Conservation (phyloP, 2,888 invertebrate species). For the Branchinecta sandiegonensis region DNA sequence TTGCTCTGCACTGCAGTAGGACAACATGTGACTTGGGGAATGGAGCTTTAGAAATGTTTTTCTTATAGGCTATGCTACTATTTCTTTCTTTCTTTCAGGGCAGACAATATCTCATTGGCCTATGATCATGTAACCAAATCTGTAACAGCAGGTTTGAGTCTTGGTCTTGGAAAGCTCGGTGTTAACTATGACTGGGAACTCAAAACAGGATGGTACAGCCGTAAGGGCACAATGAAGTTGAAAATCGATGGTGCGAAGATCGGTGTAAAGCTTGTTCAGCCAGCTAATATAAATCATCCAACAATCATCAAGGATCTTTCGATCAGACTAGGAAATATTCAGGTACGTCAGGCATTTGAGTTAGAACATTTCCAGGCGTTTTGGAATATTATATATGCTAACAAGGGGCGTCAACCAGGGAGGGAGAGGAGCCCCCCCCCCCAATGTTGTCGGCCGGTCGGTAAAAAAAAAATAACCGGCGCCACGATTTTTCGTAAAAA, state of each 20-base stretch:
- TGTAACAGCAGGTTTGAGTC: background rate
- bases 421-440: too few relatives aligned
- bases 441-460: too few relatives aligned
- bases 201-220: slow-evolving; percentile 38
- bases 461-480: background rate
- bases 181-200: slow-evolving; percentile 68
- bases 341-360: slow-evolving; percentile 19
- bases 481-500: background rate
- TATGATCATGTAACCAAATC: slow-evolving; percentile 21
- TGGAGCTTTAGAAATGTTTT: too few relatives aligned
- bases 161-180: slow-evolving; percentile 21
- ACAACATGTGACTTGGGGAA: too few relatives aligned
- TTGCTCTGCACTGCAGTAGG: too few relatives aligned
- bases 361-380: background rate
- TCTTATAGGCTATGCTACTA: too few relatives aligned
- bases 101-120: slow-evolving; percentile 27
- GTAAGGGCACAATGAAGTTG: slow-evolving; percentile 28
- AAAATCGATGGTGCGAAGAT: slow-evolving; percentile 49
- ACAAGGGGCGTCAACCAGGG: background rate
- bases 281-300: slow-evolving; percentile 56
- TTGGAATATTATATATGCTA: background rate
- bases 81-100: slow-evolving; percentile 21
- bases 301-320: slow-evolving; percentile 46
- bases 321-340: slow-evolving; percentile 22
- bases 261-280: slow-evolving; percentile 60